Evolutionary conservation across 2,113 vertebrate genomes (phyloP).

Genomic region (Octodon degus): DNA sequence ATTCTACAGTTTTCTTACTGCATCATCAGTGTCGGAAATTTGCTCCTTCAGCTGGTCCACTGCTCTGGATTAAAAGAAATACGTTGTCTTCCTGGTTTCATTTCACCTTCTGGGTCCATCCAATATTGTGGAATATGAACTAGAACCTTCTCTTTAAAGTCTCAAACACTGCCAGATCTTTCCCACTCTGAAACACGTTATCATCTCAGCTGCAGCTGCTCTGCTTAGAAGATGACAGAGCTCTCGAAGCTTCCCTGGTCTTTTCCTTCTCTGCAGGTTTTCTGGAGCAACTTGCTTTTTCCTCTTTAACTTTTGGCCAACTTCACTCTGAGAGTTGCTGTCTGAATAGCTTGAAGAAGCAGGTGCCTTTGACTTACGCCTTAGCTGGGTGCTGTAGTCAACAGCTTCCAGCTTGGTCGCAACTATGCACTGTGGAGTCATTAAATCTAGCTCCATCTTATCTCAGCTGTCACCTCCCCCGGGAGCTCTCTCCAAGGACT

Average conservation of each 20-base stretch:
- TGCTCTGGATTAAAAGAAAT: slow-evolving; percentile 92
- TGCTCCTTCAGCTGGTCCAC: slow-evolving; percentile 99
- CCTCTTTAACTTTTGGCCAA: slow-evolving; percentile 95
- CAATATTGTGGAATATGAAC: slow-evolving; percentile 98
- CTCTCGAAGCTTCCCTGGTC: slow-evolving; percentile 94
- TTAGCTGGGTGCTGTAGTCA: slow-evolving; percentile 77
- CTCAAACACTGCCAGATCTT: slow-evolving; percentile 95
- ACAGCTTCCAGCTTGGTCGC: not conserved
- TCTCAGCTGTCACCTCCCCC: not conserved
- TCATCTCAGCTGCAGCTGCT: slow-evolving; percentile 89
- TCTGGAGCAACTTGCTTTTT: slow-evolving; percentile 92
- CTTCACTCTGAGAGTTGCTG: slow-evolving; percentile 97
- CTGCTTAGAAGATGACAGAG: slow-evolving; percentile 91
- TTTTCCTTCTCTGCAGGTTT: slow-evolving; percentile 94
- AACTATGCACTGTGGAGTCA: not conserved
- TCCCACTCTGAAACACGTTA: slow-evolving; percentile 99
- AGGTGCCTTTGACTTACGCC: slow-evolving; percentile 98
- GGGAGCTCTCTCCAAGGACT: not conserved
- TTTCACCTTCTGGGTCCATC: slow-evolving; percentile 96
- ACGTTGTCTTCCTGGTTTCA: slow-evolving; percentile 99
- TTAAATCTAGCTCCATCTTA: not conserved
- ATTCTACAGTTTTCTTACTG: slow-evolving; percentile 92
- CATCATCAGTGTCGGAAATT: slow-evolving; percentile 97
- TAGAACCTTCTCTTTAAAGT: slow-evolving; percentile 97
- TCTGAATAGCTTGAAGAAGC: slow-evolving; percentile 95